A percentile compares a stretch with the other conserved stretches of the same genome.
Conservation (phyloP, 2,113 vertebrate species). For the Protobothrops mucrosquamatus region DNA sequence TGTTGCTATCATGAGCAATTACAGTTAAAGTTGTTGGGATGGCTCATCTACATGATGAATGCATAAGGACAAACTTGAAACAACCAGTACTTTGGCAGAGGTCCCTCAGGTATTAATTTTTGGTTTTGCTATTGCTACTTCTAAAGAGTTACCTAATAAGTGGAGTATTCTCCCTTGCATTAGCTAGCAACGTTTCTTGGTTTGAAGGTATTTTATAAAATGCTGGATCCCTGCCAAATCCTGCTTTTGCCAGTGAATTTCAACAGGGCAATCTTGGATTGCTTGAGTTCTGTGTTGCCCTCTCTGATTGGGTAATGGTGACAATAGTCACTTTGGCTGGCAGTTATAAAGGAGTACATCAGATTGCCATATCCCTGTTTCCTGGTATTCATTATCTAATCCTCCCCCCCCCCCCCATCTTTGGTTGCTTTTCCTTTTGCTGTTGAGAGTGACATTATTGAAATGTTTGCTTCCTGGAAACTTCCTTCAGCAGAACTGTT, state of each 20-base stretch:
- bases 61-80: not conserved
- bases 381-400: not conserved
- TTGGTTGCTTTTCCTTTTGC: not conserved
- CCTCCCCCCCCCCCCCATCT: accelerated
- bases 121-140: not conserved
- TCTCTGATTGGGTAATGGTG: not conserved
- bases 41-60: not conserved
- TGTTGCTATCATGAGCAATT: not conserved
- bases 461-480: not conserved
- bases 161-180: not conserved
- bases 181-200: not conserved
- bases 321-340: not conserved
- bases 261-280: not conserved
- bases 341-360: not conserved
- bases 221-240: not conserved
- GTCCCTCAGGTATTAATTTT: not conserved
- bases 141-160: not conserved
- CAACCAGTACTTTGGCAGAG: not conserved
- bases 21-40: not conserved
- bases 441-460: not conserved
- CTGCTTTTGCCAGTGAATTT: not conserved
- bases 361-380: not conserved
- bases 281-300: not conserved
- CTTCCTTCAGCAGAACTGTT: not conserved
- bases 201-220: not conserved